Base-by-base conservation (phyloP, 2,797 vertebrate genomes). In the Salmo trutta region DNA sequence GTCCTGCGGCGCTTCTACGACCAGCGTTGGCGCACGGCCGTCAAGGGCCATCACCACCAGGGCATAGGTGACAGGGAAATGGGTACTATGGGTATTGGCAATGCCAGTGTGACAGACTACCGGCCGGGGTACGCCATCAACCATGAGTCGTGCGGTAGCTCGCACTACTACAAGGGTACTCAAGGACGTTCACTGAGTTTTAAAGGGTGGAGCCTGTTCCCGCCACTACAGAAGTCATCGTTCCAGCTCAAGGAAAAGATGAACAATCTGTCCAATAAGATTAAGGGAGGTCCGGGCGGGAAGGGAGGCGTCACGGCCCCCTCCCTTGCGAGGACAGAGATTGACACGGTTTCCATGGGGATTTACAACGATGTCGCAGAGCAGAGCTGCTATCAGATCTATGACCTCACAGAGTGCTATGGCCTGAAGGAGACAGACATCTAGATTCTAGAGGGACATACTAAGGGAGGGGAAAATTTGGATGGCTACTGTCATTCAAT, bases 341-440 rank as follows among this genome's bases (percentile, higher is more conserved):
- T 95, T 51, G 97, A 99, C 84, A 96, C 97, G 0, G 94, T 99
- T 71, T 97, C 96, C 0, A 96, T 98, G 1, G 93, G 96, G 52
- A 96, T 99, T 85, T 96, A 94, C 79, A 96, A 93, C 0, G 94
- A 96, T 54, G 95, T 94, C 73, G 69, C 82, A 0, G 96, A 98
- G 85, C 94, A 93, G 76, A 93, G 93, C 0, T 86, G 93, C 79
- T 97, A 94, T 87, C 96, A 96, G 87, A 95, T 95, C 84, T 96
- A 96, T 41, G 96, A 98, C 80, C 89, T 97, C 83, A 90, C 94
- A 2, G 97, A 98, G 79, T 97, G 95, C 84, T 95, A 95, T 0
- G 91, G 95, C 74, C 94, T 99, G 80, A 95, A 96, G 82, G 98
- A 99, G 90, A 98, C 98, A 0, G 97, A 99, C 86, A 98, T 99